A percentile compares a stretch with the other conserved stretches of the same genome.
phyloP scores from a whole-genome alignment of 2,797 vertebrate species.

The Chaetophractus vellerosus region DNA sequence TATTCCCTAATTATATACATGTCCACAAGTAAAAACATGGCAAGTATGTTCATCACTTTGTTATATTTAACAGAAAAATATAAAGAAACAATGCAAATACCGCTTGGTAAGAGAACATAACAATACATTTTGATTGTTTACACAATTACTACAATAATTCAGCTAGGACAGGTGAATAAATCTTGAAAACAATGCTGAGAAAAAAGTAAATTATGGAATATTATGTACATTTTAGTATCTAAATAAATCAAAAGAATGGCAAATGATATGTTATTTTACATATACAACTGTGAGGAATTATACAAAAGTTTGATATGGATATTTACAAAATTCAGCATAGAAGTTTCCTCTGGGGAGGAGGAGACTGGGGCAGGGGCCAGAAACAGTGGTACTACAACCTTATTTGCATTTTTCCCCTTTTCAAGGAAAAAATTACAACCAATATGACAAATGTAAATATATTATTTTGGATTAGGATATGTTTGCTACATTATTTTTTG shows the following conservation, averaged over 20 bases:
- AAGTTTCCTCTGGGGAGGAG: neutral
- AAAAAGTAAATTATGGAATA: neutral
- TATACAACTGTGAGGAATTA: neutral
- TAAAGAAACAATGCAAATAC: neutral
- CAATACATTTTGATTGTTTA: neutral
- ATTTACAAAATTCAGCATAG: neutral
- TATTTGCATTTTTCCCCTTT: neutral
- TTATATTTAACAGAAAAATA: neutral
- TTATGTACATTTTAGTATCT: neutral
- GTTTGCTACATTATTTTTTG: neutral
- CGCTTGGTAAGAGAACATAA: neutral
- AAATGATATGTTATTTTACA: neutral
- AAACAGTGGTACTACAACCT: neutral
- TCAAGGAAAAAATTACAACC: neutral
- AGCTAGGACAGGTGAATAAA: neutral
- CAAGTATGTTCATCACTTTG: neutral
- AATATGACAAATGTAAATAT: neutral
- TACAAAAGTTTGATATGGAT: neutral
- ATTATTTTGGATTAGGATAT: neutral
- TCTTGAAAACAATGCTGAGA: neutral
- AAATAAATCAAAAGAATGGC: neutral
- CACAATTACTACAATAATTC: neutral
- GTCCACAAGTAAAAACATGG: neutral
- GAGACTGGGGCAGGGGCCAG: neutral
- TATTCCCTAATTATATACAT: neutral